Evolutionary conservation across 2,113 vertebrate genomes (phyloP).

Genomic region (rabbit (Oryctolagus cuniculus)): mOryCun1.1 NC_091438.1:34242001-34242500

Average conservation of each 20-base stretch:
- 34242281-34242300: neutral
- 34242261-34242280: neutral
- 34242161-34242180: neutral
- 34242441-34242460: too few species aligned
- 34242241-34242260: neutral
- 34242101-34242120: neutral
- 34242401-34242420: too few species aligned
- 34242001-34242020: neutral
- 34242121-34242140: neutral
- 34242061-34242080: neutral
- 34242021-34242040: neutral
- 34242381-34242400: too few species aligned
- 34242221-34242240: neutral
- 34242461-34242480: too few species aligned
- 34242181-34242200: fast-evolving
- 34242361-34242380: too few species aligned
- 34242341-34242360: neutral
- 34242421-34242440: too few species aligned
- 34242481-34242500: too few species aligned
- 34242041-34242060: neutral
- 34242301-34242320: neutral
- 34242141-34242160: neutral
- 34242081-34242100: neutral
- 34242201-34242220: neutral
- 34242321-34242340: neutral